phyloP scores from a whole-genome alignment of 2,797 vertebrate species.

The Sitta carolinensis region DNA sequence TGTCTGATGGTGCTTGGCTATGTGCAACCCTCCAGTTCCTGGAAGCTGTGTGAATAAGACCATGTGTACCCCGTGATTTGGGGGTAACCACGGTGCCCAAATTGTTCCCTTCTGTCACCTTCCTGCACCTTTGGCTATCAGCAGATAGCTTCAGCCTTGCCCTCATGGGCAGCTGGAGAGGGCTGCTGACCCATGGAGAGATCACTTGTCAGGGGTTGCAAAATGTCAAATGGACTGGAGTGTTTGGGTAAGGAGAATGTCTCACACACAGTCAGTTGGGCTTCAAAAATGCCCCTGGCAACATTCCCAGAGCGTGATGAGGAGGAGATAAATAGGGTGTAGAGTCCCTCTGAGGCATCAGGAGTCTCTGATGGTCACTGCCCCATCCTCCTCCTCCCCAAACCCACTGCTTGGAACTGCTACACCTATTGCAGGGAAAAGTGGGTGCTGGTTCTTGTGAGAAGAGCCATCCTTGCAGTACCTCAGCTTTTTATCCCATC shows the following conservation, averaged over 20 bases:
- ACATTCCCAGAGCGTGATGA: not conserved
- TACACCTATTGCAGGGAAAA: not conserved
- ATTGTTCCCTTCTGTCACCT: not conserved
- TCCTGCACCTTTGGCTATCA: not conserved
- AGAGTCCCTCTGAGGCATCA: not conserved
- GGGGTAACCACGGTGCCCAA: not conserved
- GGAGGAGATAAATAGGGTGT: not conserved
- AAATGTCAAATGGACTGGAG: not conserved
- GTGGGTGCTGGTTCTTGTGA: not conserved
- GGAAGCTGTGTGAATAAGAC: not conserved
- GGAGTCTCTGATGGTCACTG: accelerated
- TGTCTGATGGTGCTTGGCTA: not conserved
- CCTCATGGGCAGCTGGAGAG: not conserved
- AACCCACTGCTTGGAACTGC: not conserved
- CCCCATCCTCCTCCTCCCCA: not conserved
- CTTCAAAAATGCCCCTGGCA: not conserved
- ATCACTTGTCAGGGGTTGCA: not conserved
- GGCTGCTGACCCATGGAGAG: not conserved
- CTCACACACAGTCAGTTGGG: too few relatives aligned
- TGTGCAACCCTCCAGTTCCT: not conserved
- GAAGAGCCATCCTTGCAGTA: not conserved
- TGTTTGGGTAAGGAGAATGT: accelerated
- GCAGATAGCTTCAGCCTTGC: not conserved
- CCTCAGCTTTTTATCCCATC: not conserved
- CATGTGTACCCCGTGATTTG: accelerated